Percentiles rank a stretch among this genome's conserved stretches.
Conservation (phyloP, 2,113 vertebrate species). For the Brachirus orientalis region DNA sequence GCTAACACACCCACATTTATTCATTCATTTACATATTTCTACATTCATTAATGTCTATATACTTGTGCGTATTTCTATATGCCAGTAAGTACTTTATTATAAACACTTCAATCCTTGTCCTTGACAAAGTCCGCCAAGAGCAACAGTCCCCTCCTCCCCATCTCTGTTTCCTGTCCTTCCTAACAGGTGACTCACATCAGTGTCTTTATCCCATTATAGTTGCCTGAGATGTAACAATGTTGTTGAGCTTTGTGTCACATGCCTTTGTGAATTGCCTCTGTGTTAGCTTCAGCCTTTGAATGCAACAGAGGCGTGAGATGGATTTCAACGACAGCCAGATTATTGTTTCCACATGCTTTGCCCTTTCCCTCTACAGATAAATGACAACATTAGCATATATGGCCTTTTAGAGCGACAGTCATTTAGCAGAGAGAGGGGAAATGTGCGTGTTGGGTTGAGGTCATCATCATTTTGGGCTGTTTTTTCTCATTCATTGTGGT, state of each 20-base stretch:
- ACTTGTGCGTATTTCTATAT: too few species aligned
- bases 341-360: conserved; percentile 38
- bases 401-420: conserved; percentile 36
- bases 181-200: conserved; percentile 9
- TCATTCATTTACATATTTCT: too few species aligned
- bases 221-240: conserved; percentile 21
- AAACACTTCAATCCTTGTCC: too few species aligned
- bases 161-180: neutral
- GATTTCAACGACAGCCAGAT: conserved; percentile 27
- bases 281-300: too few species aligned
- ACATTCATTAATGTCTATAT: too few species aligned
- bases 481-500: too few species aligned
- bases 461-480: too few species aligned
- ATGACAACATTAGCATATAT: conserved; percentile 57
- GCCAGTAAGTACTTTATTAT: too few species aligned
- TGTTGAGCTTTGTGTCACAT: conserved; percentile 1
- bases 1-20: too few species aligned
- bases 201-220: conserved; percentile 14
- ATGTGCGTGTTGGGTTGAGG: neutral
- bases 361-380: conserved; percentile 44
- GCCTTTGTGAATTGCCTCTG: too few species aligned
- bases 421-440: conserved; percentile 29
- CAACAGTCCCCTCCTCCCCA: too few species aligned
- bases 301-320: neutral
- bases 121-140: too few species aligned